Base-by-base conservation (phyloP, 2,113 vertebrate genomes). In the Motacilla tschutschensis region DNA sequence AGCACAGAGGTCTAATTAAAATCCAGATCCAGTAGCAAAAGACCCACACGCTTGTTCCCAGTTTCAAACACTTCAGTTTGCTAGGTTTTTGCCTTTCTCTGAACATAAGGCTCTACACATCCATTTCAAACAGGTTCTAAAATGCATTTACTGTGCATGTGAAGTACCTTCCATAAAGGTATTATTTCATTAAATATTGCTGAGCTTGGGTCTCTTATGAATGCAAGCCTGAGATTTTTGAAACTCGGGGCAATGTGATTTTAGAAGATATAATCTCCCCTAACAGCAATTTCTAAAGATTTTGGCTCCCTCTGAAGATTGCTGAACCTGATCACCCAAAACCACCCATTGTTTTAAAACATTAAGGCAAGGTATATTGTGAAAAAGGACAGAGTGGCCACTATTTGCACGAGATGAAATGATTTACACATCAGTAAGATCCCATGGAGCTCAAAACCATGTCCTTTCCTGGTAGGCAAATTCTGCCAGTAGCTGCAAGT, bases 141-240 rank as follows among this genome's bases (percentile, higher is more conserved):
- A 83, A 81, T 17, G 16, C 24, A 71, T 19, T 44, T 48, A 50
- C 41, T n/a, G 22, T 57, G 40, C 38, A 72, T 11, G 20, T 31
- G 22, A 78, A 83, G 25, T 59, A 57, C 35, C 43, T 86, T 53
- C 20, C 29, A 60, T 26, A 57, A 53, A 71, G 28, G 33, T 35
- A 76, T 72, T 84, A 4, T 72, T 88, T 64, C 63, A 83, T 40
- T 72, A 80, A 63, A 38, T 72, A 67, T 14, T 0, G 0, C 35
- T 35, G 75, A 79, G 17, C 38, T 90, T 79, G 33, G 26, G 69
- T 54, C 20, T 75, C 22, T 72, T 40, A 47, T 38, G 38, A 83
- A 81, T 75, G 35, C 20, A 64, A 88, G n/a, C 14, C 75, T 41
- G 13, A 91, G 48, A 81, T 65, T 72, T 88, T 78, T 46, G 57